Conservation (phyloP, 2,113 vertebrate species). For the Oryzias woworae region DNA sequence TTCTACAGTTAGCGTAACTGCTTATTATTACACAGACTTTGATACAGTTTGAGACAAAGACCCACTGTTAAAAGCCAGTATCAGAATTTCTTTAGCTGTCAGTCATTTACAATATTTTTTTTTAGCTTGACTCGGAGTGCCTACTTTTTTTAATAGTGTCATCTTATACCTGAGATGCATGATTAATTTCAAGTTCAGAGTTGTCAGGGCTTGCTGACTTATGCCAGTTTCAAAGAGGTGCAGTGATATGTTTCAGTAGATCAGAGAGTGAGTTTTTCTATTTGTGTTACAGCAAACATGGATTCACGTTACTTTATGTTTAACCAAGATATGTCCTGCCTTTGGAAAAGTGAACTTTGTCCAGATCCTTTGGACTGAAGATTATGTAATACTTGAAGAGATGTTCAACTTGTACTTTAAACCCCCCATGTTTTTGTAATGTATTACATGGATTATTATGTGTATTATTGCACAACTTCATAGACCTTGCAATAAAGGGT, state of each 20-base stretch:
- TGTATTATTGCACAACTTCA: no score
- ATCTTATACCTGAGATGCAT: neutral
- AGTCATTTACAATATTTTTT: no score
- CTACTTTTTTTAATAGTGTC: no score
- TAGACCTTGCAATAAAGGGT: no score
- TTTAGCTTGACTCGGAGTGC: no score
- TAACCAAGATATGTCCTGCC: neutral
- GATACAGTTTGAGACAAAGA: no score
- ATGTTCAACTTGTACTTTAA: neutral
- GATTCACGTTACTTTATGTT: neutral
- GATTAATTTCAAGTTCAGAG: neutral
- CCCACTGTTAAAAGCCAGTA: no score
- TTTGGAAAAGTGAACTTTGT: constrained; percentile 8
- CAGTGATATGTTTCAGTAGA: neutral
- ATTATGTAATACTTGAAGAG: neutral
- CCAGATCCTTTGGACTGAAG: neutral
- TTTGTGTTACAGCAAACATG: neutral
- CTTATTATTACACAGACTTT: no score
- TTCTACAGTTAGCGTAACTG: no score
- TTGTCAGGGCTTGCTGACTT: neutral
- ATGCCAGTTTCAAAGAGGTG: neutral
- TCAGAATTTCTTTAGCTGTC: no score
- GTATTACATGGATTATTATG: no score
- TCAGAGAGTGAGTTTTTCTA: neutral
- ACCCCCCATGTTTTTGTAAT: neutral